Evolutionary conservation across 2,888 invertebrate species (phyloP).

Genomic region (Hipparchia semele): DNA sequence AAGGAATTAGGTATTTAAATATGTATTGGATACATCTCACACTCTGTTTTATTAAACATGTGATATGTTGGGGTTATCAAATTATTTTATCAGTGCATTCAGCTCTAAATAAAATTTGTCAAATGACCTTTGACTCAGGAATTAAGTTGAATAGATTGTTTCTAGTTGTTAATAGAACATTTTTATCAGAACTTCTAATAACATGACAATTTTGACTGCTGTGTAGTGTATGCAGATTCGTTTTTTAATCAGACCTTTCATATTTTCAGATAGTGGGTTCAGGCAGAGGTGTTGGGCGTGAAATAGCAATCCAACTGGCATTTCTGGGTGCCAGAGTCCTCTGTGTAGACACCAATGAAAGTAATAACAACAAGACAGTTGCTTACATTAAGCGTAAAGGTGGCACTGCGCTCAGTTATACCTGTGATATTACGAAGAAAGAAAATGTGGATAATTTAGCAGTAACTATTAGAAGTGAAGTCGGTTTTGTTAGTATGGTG

Average conservation of each 20-base stretch:
- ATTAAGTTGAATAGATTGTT: background rate
- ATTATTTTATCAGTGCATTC: background rate
- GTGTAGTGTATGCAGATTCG: too few species aligned
- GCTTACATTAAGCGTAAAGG: conserved; percentile 70
- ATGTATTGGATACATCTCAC: too few species aligned
- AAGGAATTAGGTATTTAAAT: too few species aligned
- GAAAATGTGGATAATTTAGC: conserved; percentile 75
- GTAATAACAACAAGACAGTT: conserved; percentile 76
- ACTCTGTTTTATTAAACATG: background rate
- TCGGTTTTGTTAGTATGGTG: conserved; percentile 84
- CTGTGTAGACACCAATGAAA: conserved; percentile 85
- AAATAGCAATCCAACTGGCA: conserved; percentile 84
- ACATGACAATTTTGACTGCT: too few species aligned
- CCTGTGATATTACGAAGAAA: conserved; percentile 82
- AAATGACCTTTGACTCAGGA: background rate
- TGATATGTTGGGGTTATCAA: background rate
- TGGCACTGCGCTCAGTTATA: conserved; percentile 76
- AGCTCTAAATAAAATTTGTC: background rate
- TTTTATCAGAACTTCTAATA: too few species aligned
- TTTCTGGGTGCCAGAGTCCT: conserved; percentile 83
- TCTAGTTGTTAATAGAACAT: background rate
- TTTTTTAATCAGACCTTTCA: background rate
- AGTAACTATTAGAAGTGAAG: conserved; percentile 70
- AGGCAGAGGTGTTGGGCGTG: conserved; percentile 86
- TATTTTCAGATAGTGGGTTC: conserved; percentile 85